Conservation (phyloP, 2,797 vertebrate species). For the Poeciliopsis turneri region DNA sequence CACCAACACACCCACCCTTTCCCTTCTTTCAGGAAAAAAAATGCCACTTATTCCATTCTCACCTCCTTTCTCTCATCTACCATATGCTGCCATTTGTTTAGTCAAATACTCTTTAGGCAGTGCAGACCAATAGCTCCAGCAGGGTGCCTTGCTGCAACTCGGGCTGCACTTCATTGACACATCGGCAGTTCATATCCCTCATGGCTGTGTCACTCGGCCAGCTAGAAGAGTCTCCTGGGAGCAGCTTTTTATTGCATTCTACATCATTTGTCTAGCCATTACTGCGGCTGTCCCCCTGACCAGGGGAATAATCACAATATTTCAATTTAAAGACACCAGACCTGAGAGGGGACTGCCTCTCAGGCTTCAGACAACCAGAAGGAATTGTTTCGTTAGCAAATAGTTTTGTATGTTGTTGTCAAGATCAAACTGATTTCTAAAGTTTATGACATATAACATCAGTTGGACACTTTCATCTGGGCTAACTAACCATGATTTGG, state of each 20-base stretch:
- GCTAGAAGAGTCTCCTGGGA: constrained; percentile 74
- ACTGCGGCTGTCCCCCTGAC: constrained; percentile 62
- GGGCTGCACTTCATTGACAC: constrained; percentile 60
- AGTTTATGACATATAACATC: constrained; percentile 13
- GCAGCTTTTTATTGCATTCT: constrained; percentile 77
- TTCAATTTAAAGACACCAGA: constrained; percentile 73
- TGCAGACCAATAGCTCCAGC: constrained; percentile 71
- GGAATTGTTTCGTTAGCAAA: constrained; percentile 51
- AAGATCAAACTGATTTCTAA: constrained; percentile 31
- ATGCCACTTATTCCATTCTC: constrained; percentile 75
- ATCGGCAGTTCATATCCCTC: constrained; percentile 66
- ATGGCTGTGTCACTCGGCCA: constrained; percentile 69
- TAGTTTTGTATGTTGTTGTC: constrained; percentile 55
- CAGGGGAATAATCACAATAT: constrained; percentile 76
- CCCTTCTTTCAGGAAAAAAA: constrained; percentile 75
- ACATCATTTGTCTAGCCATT: constrained; percentile 79
- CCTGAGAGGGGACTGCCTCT: constrained; percentile 29
- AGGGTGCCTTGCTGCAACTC: constrained; percentile 54
- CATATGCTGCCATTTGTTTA: constrained; percentile 88
- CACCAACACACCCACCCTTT: constrained; percentile 37
- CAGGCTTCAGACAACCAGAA: too few relatives aligned
- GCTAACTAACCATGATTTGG: background rate
- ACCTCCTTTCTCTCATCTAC: constrained; percentile 78
- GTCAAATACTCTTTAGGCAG: constrained; percentile 81
- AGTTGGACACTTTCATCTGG: constrained; percentile 20